These are phyloP conservation scores for Peromyscus leucopus DNA, from an alignment of 2,113 vertebrate species.

Conservation along the genomic window DNA sequence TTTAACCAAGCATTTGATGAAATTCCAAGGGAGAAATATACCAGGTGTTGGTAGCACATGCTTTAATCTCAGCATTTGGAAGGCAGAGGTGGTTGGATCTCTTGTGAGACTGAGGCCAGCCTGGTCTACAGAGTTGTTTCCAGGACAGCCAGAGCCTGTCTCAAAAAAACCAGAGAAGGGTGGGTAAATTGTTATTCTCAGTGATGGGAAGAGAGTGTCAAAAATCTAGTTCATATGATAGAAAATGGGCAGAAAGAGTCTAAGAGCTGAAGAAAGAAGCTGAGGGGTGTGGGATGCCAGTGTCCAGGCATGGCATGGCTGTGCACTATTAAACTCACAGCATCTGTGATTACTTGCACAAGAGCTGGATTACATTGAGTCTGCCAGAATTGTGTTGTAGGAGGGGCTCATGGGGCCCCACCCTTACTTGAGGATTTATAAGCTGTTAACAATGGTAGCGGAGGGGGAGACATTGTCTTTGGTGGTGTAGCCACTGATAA, in stretches of 20 bases:
- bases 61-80: background rate
- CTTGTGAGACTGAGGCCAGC: background rate
- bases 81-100: background rate
- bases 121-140: background rate
- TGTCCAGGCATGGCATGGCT: background rate
- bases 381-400: background rate
- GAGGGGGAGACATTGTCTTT: background rate
- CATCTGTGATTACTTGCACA: background rate
- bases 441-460: background rate
- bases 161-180: background rate
- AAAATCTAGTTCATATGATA: background rate
- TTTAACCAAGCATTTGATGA: constrained; percentile 49
- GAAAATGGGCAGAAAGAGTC: background rate
- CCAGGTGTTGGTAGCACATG: background rate
- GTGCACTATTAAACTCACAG: background rate
- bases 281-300: background rate
- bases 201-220: background rate
- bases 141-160: background rate
- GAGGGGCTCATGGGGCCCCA: background rate
- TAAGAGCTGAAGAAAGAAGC: background rate
- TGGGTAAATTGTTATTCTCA: background rate
- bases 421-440: background rate
- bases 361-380: background rate
- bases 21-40: background rate
- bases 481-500: too few relatives aligned